Base-by-base conservation (phyloP, 2,113 vertebrate genomes). In the Psilopogon haemacephalus region DNA sequence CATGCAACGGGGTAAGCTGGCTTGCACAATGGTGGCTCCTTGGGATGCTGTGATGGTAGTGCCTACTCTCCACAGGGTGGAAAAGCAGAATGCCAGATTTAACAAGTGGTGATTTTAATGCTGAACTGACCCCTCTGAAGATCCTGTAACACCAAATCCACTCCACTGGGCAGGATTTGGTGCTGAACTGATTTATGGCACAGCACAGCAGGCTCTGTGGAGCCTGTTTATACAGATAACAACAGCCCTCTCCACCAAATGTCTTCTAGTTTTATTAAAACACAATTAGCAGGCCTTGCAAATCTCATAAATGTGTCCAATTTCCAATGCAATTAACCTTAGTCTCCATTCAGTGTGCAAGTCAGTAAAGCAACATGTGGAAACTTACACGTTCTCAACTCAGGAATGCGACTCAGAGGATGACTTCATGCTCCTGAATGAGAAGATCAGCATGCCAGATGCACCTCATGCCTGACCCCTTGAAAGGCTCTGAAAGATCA, bases 351-450 rank as follows among this genome's bases (percentile, higher is more conserved):
- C 50, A 56, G 2, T 17, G 73, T 91, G 77, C 58, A 70, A 89
- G 62, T 88, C 78, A 37, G 68, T 28, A 4, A 71, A 95, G 65
- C 17, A 37, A 85, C 28, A 76, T 3, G 15, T 88, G 91, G 93
- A 95, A 90, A 92, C 84, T 79, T 60, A 88, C 73, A 90, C 15
- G 32, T 87, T 86, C 75, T 78, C 44, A 68, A 64, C 48, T 93
- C 54, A 64, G 91, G 93, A 95, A 74, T 20, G 65, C 48, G 32
- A 44, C n/a, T 56, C 2, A 1, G 73, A 75, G 77, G 62, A 71
- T 96, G 93, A 94, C 83, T 94, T 95, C 89, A 95, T 84, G 75
- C n/a, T 78, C 84, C 69, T 72, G 94, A 46, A 71, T 5, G 60
- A 58, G 82, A 44, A 67, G 62, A 63, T 50, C 40, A 11, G 71